Base-by-base conservation (phyloP, 2,888 invertebrate genomes). In the Melikaiella ostensackeni region DNA sequence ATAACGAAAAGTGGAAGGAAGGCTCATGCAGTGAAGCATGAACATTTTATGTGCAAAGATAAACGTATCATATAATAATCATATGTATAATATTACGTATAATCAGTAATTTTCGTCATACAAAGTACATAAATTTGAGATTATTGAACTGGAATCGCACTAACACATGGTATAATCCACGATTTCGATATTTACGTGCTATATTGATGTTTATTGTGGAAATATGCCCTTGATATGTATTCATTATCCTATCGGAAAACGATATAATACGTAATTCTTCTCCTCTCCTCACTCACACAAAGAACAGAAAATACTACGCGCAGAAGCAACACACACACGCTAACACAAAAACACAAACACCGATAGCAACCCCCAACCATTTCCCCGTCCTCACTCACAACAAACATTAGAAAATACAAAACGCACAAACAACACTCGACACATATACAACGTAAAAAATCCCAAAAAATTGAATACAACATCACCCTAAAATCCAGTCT, bases 191-290 rank as follows among this genome's bases (percentile, higher is more conserved):
- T 50, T 50, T n/a, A n/a, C 50, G n/a, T 50, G 50, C 16, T n/a
- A 42, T 42, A 42, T 42, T 42, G 16, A 6, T 16, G 11, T 50
- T 50, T n/a, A 50, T n/a, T 50, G 8, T 50, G n/a, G 8, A 50
- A 50, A 50, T 50, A 50, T 50, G n/a, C n/a, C 8, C n/a, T n/a
- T n/a, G 50, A 50, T 50, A 50, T n/a, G 50, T n/a, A n/a, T 50
- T 42, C 5, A 50, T 50, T n/a, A 46, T 50, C 8, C n/a, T 2
- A 50, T n/a, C 50, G 16, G n/a, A 19, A 50, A 16, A 50, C n/a
- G 2, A 42, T 42, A 16, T 16, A 38, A 13, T 3, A 13, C n/a
- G 4, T 30, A 30, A 3, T 3, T 4, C 30, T 4, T 30, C 4
- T 30, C 30, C 4, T 30, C 30, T 30, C 4, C 4, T 30, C 4